phyloP scores from a whole-genome alignment of 2,113 vertebrate species.

The Pygoscelis antarcticus region DNA sequence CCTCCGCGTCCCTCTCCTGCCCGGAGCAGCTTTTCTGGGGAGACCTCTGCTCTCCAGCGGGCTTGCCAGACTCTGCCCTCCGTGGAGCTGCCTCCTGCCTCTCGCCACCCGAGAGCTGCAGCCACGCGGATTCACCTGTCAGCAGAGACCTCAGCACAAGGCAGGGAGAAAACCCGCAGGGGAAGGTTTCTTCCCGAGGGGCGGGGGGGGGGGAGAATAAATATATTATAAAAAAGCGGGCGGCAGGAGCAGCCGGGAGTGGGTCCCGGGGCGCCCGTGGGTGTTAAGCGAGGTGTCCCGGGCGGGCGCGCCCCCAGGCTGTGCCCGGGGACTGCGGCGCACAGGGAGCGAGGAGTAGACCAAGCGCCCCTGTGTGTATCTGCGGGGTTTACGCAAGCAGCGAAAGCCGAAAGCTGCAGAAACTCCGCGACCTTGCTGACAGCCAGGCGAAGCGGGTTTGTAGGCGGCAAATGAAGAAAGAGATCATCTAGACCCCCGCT shows the following conservation, averaged over 20 bases:
- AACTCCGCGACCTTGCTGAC: background rate
- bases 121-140: too few relatives aligned
- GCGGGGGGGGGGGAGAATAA: too few relatives aligned
- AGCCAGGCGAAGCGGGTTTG: background rate
- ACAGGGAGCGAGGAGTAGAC: background rate
- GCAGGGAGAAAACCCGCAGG: too few relatives aligned
- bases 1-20: too few relatives aligned
- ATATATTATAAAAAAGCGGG: background rate
- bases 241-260: background rate
- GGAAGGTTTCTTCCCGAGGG: too few relatives aligned
- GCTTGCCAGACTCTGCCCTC: too few relatives aligned
- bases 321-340: background rate
- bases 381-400: background rate
- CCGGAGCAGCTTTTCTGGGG: too few relatives aligned
- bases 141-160: too few relatives aligned
- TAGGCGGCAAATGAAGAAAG: background rate
- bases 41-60: too few relatives aligned
- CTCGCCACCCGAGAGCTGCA: too few relatives aligned
- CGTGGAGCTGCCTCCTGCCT: too few relatives aligned
- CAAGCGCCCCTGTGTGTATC: rapidly evolving
- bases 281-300: background rate
- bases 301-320: background rate
- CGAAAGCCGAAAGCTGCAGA: background rate
- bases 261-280: background rate
- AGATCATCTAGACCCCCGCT: background rate